Conservation (phyloP, 1,140 invertebrate genomes). For the Aphelenchoides besseyi region DNA sequence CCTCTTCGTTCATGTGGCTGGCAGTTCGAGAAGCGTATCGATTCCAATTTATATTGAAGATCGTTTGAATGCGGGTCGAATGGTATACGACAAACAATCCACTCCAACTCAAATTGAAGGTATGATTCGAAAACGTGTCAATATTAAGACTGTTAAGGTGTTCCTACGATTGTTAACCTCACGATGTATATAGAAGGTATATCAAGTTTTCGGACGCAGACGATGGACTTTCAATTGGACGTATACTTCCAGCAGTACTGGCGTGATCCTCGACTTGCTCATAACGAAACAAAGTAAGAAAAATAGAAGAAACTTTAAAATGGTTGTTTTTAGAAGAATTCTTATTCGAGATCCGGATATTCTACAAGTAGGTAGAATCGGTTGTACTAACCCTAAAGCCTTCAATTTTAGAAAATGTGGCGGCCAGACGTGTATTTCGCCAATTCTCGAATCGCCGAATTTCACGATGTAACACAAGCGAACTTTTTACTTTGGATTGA, state of each 20-base stretch:
- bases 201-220: constrained; percentile 51
- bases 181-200: constrained; percentile 62
- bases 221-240: constrained; percentile 69
- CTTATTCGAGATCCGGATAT: constrained; percentile 68
- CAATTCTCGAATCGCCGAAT: constrained; percentile 56
- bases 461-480: constrained; percentile 61
- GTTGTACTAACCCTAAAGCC: neutral
- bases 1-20: neutral
- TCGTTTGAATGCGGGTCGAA: constrained; percentile 50
- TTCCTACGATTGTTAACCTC: constrained; percentile 55
- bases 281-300: constrained; percentile 58
- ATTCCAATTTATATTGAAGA: constrained; percentile 58
- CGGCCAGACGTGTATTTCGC: constrained; percentile 63
- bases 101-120: constrained; percentile 52
- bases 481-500: constrained; percentile 62
- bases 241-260: constrained; percentile 69
- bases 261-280: constrained; percentile 67
- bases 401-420: constrained; percentile 48
- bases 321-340: constrained; percentile 64
- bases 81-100: constrained; percentile 58
- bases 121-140: constrained; percentile 13
- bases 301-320: neutral
- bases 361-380: constrained; percentile 63
- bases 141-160: constrained; percentile 32
- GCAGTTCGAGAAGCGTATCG: constrained; percentile 31